These are phyloP conservation scores for Patella depressa DNA, from an alignment of 2,888 invertebrate genomes.

Conservation along the genomic window DNA sequence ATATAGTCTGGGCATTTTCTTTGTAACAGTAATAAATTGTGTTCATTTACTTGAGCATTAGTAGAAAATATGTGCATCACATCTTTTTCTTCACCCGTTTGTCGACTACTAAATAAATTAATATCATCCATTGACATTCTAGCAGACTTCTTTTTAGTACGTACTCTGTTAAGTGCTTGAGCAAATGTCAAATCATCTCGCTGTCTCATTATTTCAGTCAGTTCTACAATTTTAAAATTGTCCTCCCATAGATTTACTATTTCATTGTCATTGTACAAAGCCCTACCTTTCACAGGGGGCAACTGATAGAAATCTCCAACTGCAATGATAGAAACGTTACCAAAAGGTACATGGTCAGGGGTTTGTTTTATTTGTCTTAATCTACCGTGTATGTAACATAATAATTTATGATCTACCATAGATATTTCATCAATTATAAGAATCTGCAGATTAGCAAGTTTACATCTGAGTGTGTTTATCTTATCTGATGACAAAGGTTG, in stretches of 20 bases:
- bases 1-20: neutral
- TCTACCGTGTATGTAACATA: conserved; percentile 21
- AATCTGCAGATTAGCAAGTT: conserved; percentile 14
- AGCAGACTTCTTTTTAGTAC: neutral
- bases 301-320: conserved; percentile 29
- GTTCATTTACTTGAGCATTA: neutral
- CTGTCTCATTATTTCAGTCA: conserved; percentile 20
- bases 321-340: conserved; percentile 18
- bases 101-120: neutral
- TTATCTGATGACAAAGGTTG: conserved; percentile 7
- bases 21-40: neutral
- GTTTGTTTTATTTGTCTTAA: conserved; percentile 24
- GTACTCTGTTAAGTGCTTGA: neutral
- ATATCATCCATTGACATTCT: neutral
- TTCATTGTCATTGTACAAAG: neutral
- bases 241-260: conserved; percentile 10
- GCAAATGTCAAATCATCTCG: neutral
- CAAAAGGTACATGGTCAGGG: conserved; percentile 16
- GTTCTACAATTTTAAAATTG: conserved; percentile 20
- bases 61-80: neutral
- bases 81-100: neutral
- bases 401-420: conserved; percentile 14
- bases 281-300: conserved; percentile 19
- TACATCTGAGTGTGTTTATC: conserved; percentile 17
- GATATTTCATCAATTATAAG: conserved; percentile 29